Evolutionary conservation across 2,113 vertebrate genomes (phyloP), one percentile per base, ranked within the genome.

Genomic region (Podarcis raffonei): DNA sequence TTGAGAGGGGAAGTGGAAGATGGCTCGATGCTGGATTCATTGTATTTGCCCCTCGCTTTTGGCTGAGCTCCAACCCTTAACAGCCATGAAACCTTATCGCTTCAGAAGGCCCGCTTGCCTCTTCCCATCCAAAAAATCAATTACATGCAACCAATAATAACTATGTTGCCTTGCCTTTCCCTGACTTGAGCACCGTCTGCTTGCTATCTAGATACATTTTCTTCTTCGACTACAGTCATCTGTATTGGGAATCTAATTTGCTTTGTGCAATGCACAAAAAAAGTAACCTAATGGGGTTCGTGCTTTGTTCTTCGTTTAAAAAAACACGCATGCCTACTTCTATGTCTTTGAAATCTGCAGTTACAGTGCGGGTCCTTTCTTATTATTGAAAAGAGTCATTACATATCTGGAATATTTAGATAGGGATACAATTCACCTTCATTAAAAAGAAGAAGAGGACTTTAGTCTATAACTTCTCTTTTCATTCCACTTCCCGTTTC

Each of bases 71-170:
- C 66, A 89, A 22, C 57, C 25, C 7, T 53, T 88, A 87, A 88
- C 32, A 75, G 30, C 83, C 39, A 11, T 1, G 78, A 35, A 94
- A 89, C 1, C 65, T 84, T 23, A 91, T 37, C 9, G 1, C 93
- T 81, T 9, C 1, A 85, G 86, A 87, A 90, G 25, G 57, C 1
- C 0, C 0, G 32, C 11, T 91, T 48, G 48, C 65, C 76, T 78
- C 42, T 86, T 91, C 23, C 23, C 25, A 80, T 53, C 69, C 4
- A 27, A 81, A 88, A 53, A 94, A 92, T 89, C 66, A 87, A 20
- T 92, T 88, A 39, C 23, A 3, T 7, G 1, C 85, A 91, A 90
- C 35, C 80, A 32, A 81, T 83, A 83, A 92, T 88, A 90, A 88
- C 4, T 11, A 39, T 3, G 13, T 72, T 86, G 3, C 2, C 5